Conservation (phyloP, 35 echinoderm and acorn worm species). For the Amphiura filiformis region DNA sequence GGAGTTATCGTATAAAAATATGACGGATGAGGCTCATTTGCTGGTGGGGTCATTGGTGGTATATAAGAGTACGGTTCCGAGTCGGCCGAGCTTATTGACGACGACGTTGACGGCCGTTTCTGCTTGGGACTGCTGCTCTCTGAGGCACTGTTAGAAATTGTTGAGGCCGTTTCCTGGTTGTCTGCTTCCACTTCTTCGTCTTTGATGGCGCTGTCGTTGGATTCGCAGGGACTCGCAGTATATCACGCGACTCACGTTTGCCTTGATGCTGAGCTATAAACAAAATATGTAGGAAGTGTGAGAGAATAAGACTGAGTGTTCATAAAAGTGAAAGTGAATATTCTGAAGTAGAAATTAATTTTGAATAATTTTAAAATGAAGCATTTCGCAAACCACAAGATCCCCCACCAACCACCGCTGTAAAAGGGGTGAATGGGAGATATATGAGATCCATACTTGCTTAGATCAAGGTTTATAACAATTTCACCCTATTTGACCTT, state of each 20-base stretch:
- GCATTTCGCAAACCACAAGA: too few species aligned
- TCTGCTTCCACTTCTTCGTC: neutral
- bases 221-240: neutral
- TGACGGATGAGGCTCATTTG: neutral
- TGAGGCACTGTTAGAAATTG: conserved; percentile 5
- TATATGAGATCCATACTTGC: too few species aligned
- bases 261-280: neutral
- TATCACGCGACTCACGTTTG: neutral
- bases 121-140: neutral
- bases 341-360: too few species aligned
- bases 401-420: too few species aligned
- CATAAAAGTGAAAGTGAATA: too few species aligned
- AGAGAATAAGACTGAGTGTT: too few species aligned
- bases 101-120: neutral
- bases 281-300: too few species aligned
- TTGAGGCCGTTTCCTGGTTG: neutral
- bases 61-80: neutral
- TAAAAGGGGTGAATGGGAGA: too few species aligned
- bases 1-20: neutral
- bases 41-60: neutral
- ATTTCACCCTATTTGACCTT: too few species aligned
- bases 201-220: neutral
- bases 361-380: too few species aligned
- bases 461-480: too few species aligned
- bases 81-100: neutral